Evolutionary conservation across 2,888 invertebrate species (phyloP).

Genomic region (Ommatoiulus sabulosus): DNA sequence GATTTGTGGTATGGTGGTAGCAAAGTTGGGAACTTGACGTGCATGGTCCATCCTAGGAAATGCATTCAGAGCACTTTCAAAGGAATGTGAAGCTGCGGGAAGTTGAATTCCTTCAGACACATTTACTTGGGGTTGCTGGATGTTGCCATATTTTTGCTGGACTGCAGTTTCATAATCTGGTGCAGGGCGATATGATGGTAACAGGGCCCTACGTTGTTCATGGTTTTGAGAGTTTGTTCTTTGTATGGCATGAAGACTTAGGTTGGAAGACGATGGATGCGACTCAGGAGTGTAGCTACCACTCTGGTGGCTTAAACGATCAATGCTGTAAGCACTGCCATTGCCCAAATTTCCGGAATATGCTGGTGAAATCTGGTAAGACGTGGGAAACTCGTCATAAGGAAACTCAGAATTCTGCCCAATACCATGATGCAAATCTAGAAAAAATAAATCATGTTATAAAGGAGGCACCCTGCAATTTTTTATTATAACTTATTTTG

Average conservation of each 20-base stretch:
- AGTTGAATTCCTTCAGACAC: slow-evolving; percentile 60
- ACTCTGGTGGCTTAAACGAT: slow-evolving; percentile 39
- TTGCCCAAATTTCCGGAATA: slow-evolving; percentile 53
- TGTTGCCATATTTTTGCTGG: slow-evolving; percentile 76
- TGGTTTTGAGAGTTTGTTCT: slow-evolving; percentile 51
- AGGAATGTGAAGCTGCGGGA: slow-evolving; percentile 60
- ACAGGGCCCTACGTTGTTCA: slow-evolving; percentile 58
- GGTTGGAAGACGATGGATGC: slow-evolving; percentile 49
- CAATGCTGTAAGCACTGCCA: slow-evolving; percentile 52
- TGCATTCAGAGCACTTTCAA: slow-evolving; percentile 43
- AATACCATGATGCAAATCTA: slow-evolving; percentile 49
- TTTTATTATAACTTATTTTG: no score
- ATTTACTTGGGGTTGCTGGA: slow-evolving; percentile 60
- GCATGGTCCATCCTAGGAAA: slow-evolving; percentile 38
- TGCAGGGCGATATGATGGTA: slow-evolving; percentile 76
- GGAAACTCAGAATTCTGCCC: slow-evolving; percentile 16
- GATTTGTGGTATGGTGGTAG: slow-evolving; percentile 37
- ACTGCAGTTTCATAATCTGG: slow-evolving; percentile 96
- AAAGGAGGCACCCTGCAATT: background rate
- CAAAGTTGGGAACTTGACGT: slow-evolving; percentile 17
- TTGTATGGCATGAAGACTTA: slow-evolving; percentile 47
- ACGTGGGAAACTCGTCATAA: slow-evolving; percentile 38
- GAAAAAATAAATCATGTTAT: background rate
- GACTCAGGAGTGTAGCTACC: background rate
- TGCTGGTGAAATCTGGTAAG: slow-evolving; percentile 45